Percentiles rank a stretch among this genome's conserved stretches.
Conservation (phyloP, 1,140 invertebrate genomes). For the Tetragonula clypearis region DNA sequence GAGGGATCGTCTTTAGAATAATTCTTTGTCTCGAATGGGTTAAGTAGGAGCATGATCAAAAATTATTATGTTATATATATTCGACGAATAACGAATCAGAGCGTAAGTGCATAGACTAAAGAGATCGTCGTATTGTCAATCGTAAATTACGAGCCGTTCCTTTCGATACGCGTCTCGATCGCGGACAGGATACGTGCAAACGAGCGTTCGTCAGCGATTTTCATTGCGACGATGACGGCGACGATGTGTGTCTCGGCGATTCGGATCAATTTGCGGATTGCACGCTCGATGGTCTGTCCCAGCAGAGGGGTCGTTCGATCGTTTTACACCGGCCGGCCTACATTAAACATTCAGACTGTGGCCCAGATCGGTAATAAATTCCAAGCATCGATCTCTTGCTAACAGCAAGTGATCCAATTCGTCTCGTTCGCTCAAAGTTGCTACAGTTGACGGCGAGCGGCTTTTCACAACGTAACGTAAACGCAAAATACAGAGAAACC, state of each 20-base stretch:
- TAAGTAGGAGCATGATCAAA: no score
- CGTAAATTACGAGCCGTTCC: neutral
- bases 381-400: constrained; percentile 12
- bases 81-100: neutral
- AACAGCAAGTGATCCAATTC: neutral
- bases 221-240: neutral
- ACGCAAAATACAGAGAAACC: no score
- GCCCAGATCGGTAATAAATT: constrained; percentile 35
- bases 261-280: constrained; percentile 34
- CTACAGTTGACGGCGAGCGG: neutral
- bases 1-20: no score
- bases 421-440: neutral
- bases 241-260: neutral
- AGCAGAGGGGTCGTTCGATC: constrained; percentile 10
- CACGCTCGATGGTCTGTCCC: neutral
- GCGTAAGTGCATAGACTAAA: neutral
- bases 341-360: constrained; percentile 11
- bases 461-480: neutral
- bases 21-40: no score
- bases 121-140: no score
- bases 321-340: neutral
- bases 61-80: no score
- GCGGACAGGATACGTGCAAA: neutral
- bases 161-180: neutral
- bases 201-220: neutral